Conservation (phyloP, 2,113 vertebrate genomes). For the Pimephales promelas region DNA sequence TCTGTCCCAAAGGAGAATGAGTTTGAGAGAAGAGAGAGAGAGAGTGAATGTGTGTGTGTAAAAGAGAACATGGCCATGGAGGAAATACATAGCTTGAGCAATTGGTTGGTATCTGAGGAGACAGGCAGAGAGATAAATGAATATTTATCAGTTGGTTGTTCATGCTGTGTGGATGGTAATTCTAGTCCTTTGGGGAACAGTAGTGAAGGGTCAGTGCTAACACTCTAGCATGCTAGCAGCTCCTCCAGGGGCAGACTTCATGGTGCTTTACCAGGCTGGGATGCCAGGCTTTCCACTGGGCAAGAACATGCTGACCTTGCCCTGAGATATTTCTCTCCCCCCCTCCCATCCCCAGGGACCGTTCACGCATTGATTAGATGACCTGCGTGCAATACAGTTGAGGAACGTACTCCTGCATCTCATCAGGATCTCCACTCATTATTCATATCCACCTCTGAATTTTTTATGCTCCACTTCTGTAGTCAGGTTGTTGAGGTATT, state of each 20-base stretch:
- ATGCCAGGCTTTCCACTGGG: constrained; percentile 34
- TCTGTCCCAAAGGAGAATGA: constrained; percentile 39
- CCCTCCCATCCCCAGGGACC: constrained; percentile 9
- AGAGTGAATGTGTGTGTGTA: constrained; percentile 33
- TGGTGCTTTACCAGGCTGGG: background rate
- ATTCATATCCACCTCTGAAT: constrained; percentile 21
- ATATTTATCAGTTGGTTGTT: constrained; percentile 69
- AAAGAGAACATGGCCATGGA: constrained; percentile 24
- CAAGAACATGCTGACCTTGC: constrained; percentile 66
- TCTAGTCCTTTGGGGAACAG: constrained; percentile 17
- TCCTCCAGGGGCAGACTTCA: constrained; percentile 34
- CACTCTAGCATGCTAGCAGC: constrained; percentile 54
- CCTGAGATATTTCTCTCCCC: constrained; percentile 64
- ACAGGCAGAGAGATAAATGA: constrained; percentile 61
- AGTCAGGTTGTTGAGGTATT: background rate
- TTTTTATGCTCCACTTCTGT: constrained; percentile 1
- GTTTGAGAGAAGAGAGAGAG: constrained; percentile 29
- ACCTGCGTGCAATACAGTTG: background rate
- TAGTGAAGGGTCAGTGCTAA: constrained; percentile 55
- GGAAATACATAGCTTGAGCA: constrained; percentile 68
- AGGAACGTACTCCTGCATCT: background rate
- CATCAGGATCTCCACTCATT: constrained; percentile 21
- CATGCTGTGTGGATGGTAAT: constrained; percentile 41
- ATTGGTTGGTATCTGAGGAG: constrained; percentile 75
- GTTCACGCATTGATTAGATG: constrained; percentile 69